Percentiles rank a stretch among this genome's conserved stretches.
phyloP scores from a whole-genome alignment of 2,797 vertebrate species.

The Sardinella longiceps region DNA sequence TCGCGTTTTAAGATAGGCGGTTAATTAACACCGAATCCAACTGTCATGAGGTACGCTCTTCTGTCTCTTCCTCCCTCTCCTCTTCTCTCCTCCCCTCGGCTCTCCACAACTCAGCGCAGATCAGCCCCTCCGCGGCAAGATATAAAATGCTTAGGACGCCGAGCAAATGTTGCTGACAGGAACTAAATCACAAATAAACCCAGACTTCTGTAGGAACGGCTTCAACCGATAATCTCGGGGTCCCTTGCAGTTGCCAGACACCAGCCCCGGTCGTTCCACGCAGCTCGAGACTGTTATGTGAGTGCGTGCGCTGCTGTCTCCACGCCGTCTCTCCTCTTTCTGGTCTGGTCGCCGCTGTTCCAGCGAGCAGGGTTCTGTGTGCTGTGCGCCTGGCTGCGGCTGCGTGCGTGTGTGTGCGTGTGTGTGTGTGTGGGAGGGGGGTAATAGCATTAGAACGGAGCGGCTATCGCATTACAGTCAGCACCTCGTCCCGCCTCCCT shows the following conservation, averaged over 20 bases:
- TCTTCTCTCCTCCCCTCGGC: not conserved
- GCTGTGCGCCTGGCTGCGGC: constrained; percentile 31
- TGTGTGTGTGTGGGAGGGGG: constrained; percentile 61
- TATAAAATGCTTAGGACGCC: constrained; percentile 3
- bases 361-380: constrained; percentile 41
- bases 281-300: not conserved
- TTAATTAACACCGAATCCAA: constrained; percentile 44
- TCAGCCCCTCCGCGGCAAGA: not conserved
- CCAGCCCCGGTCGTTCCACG: constrained; percentile 34
- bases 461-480: constrained; percentile 77
- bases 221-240: constrained; percentile 25
- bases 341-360: constrained; percentile 41
- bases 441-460: constrained; percentile 68
- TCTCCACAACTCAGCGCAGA: constrained; percentile 26
- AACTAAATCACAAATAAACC: not conserved
- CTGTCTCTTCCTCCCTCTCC: constrained; percentile 29
- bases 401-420: constrained; percentile 34
- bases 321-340: constrained; percentile 39
- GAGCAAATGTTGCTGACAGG: not conserved
- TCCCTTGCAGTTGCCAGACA: constrained; percentile 28
- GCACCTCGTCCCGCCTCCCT: constrained; percentile 74
- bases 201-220: constrained; percentile 35
- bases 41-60: constrained; percentile 36
- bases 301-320: constrained; percentile 23
- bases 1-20: constrained; percentile 29